These are phyloP conservation scores for Piezodorus guildinii DNA, from an alignment of 1,140 invertebrate species.

Conservation along the genomic window DNA sequence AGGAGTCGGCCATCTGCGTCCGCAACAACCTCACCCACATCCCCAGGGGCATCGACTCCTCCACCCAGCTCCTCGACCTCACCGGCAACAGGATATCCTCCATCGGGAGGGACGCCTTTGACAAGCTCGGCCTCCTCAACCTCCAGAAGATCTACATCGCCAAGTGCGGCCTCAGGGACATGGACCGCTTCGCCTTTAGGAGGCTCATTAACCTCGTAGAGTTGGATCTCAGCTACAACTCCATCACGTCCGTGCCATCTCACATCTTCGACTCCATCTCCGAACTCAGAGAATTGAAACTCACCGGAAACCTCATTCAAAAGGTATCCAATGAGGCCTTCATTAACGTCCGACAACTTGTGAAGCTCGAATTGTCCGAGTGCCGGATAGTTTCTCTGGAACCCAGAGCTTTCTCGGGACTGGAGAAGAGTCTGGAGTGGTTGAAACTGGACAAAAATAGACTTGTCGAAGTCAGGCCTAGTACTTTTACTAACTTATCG, in stretches of 20 bases:
- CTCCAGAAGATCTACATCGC: constrained; percentile 63
- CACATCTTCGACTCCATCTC: constrained; percentile 53
- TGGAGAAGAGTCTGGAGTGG: constrained; percentile 55
- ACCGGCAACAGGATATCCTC: constrained; percentile 54
- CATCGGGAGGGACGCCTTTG: constrained; percentile 57
- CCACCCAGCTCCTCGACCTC: constrained; percentile 65
- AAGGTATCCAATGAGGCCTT: constrained; percentile 58
- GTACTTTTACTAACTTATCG: constrained; percentile 49
- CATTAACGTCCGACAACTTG: constrained; percentile 49
- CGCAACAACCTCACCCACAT: constrained; percentile 56
- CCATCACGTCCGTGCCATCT: constrained; percentile 52
- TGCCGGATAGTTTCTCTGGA: constrained; percentile 55
- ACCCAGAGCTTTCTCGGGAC: constrained; percentile 54
- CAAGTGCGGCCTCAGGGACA: constrained; percentile 46
- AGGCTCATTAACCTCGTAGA: constrained; percentile 63
- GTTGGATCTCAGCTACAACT: constrained; percentile 63
- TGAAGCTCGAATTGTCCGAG: constrained; percentile 56
- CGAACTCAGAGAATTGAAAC: constrained; percentile 59
- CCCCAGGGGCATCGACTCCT: constrained; percentile 53
- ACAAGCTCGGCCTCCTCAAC: constrained; percentile 56
- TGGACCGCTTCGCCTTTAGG: constrained; percentile 53
- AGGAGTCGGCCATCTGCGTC: constrained; percentile 65
- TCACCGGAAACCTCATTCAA: constrained; percentile 59
- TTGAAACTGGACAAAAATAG: constrained; percentile 64
- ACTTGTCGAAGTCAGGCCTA: constrained; percentile 48